Percentiles rank a stretch among this genome's conserved stretches.
These are phyloP conservation scores for Acromyrmex charruanus DNA, from an alignment of 1,140 invertebrate species.

Conservation along the genomic window DNA sequence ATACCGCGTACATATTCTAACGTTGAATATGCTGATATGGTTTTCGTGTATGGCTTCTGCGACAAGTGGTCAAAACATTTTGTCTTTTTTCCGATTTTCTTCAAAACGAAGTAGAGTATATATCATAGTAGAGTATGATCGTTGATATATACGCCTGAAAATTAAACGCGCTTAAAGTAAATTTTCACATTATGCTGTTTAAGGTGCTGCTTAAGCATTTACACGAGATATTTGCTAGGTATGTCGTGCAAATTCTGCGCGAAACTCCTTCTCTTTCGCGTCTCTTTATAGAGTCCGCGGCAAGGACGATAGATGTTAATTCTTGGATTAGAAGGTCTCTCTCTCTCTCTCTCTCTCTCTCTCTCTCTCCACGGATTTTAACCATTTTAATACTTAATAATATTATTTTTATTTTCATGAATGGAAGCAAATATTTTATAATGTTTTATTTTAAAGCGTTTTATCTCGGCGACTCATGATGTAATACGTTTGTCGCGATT, in stretches of 20 bases:
- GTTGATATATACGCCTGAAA: constrained; percentile 27
- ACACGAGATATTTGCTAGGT: constrained; percentile 49
- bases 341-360: too few species aligned
- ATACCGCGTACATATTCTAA: too few species aligned
- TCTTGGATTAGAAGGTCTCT: constrained; percentile 10
- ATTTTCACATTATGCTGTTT: constrained; percentile 44
- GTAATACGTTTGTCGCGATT: background rate
- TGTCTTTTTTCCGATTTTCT: too few species aligned
- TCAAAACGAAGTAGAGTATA: too few species aligned
- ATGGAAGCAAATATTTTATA: background rate
- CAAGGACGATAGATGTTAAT: constrained; percentile 9
- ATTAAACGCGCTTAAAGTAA: constrained; percentile 40
- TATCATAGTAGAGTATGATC: background rate
- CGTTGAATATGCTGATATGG: too few species aligned
- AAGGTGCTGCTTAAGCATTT: constrained; percentile 33
- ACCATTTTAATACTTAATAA: background rate
- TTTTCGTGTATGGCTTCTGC: too few species aligned
- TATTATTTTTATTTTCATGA: background rate
- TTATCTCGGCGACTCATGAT: background rate
- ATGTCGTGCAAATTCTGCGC: constrained; percentile 15
- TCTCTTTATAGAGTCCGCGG: background rate
- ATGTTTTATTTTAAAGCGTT: background rate
- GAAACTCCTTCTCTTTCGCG: constrained; percentile 4
- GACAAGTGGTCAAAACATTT: too few species aligned
- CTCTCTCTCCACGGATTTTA: background rate